Conservation (phyloP, 2,888 invertebrate genomes). For the Junonia oenone region DNA sequence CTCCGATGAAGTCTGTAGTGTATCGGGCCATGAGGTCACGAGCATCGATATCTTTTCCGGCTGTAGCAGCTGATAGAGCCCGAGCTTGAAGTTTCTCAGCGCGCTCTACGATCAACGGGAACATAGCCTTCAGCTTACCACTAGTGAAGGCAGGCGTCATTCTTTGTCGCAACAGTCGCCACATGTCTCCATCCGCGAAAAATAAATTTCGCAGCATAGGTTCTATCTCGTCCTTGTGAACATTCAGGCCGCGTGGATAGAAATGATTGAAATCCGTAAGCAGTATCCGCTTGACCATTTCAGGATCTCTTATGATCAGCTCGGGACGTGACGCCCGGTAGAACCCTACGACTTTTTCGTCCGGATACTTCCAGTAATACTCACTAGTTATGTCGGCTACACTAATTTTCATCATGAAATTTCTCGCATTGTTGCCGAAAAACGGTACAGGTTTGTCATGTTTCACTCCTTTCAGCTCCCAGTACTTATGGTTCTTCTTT, state of each 20-base stretch:
- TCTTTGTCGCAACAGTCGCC: no score
- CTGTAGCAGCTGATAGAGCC: constrained; percentile 24
- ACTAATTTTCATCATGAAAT: neutral
- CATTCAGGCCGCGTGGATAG: constrained; percentile 46
- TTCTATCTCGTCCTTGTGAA: constrained; percentile 40
- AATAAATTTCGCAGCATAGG: no score
- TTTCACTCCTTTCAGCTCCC: no score
- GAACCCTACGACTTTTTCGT: constrained; percentile 41
- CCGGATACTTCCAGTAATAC: no score
- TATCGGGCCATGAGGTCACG: constrained; percentile 49
- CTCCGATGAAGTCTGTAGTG: no score
- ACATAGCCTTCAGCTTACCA: no score
- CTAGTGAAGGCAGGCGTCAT: no score
- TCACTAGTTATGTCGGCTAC: neutral
- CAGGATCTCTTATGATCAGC: constrained; percentile 40
- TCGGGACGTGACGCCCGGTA: constrained; percentile 41
- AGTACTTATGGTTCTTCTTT: constrained; percentile 46
- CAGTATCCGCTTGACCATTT: neutral
- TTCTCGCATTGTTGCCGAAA: constrained; percentile 40
- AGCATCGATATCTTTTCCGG: constrained; percentile 39
- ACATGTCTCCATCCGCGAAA: no score
- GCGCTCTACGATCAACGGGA: no score
- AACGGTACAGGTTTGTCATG: constrained; percentile 43
- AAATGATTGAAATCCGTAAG: neutral
- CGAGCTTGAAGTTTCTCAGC: constrained; percentile 35